Evolutionary conservation across 64 coral and sea anemone species (phyloP).

Genomic region (Trachythela sp.): DNA sequence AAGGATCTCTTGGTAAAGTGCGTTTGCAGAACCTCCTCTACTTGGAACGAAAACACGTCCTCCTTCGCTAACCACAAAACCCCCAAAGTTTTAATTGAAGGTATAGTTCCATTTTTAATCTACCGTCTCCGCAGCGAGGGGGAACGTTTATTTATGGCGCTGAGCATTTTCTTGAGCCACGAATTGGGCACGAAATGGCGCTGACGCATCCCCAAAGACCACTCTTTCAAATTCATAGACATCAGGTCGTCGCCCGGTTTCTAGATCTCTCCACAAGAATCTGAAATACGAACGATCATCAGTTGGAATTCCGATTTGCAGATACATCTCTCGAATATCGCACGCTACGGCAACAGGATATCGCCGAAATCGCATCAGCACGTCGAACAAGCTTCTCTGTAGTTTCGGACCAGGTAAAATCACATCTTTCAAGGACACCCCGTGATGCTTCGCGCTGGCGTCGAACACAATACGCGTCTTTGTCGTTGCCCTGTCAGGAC

Average conservation of each 20-base stretch:
- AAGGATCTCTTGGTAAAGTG: too few species aligned
- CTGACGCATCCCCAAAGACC: neutral
- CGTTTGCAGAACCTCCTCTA: too few species aligned
- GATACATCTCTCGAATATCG: neutral
- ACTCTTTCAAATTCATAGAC: conserved; percentile 17
- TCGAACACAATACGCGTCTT: neutral
- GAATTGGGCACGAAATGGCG: neutral
- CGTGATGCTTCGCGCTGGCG: neutral
- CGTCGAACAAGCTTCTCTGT: neutral
- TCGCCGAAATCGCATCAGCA: neutral
- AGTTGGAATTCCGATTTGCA: neutral
- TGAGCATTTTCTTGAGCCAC: neutral
- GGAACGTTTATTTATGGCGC: neutral
- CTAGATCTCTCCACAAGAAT: neutral
- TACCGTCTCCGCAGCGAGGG: neutral
- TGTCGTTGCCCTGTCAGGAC: neutral
- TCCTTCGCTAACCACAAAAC: neutral
- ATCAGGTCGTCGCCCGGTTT: neutral
- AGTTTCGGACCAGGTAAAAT: neutral
- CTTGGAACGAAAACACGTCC: too few species aligned
- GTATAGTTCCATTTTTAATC: too few species aligned
- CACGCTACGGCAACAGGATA: neutral
- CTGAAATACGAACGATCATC: neutral
- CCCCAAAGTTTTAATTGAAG: too few species aligned
- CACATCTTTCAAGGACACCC: neutral